These are phyloP conservation scores for Apodemus speciosus DNA, from an alignment of 2,113 vertebrate genomes.

Conservation along the genomic window DNA sequence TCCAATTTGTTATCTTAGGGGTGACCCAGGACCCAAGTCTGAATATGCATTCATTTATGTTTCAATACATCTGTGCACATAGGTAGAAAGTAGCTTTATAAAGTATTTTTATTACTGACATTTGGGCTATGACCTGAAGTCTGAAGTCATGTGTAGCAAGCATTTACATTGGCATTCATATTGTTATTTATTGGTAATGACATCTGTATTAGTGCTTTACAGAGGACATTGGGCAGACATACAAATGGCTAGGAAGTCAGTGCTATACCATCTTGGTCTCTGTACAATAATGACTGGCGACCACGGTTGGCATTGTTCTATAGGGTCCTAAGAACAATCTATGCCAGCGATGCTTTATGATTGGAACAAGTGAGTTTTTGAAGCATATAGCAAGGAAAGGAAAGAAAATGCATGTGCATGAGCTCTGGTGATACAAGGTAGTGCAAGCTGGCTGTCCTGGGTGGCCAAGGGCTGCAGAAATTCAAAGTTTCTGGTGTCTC, in stretches of 20 bases:
- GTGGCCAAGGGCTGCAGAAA: background rate
- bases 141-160: background rate
- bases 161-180: background rate
- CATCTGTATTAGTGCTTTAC: background rate
- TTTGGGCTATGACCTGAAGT: background rate
- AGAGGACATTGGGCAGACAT: no score
- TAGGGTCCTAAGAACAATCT: background rate
- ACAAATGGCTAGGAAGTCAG: background rate
- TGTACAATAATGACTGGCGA: background rate
- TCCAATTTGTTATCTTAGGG: background rate
- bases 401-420: background rate
- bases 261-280: background rate
- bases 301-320: background rate
- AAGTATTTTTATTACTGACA: background rate
- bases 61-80: no score
- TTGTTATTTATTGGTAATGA: background rate
- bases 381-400: background rate
- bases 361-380: background rate
- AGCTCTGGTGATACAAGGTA: background rate
- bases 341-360: background rate
- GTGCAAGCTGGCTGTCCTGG: background rate
- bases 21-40: background rate
- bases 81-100: background rate
- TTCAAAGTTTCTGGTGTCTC: background rate
- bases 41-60: background rate